Evolutionary conservation across 2,888 invertebrate species (phyloP).

Genomic region (Drosophila antonietae): DNA sequence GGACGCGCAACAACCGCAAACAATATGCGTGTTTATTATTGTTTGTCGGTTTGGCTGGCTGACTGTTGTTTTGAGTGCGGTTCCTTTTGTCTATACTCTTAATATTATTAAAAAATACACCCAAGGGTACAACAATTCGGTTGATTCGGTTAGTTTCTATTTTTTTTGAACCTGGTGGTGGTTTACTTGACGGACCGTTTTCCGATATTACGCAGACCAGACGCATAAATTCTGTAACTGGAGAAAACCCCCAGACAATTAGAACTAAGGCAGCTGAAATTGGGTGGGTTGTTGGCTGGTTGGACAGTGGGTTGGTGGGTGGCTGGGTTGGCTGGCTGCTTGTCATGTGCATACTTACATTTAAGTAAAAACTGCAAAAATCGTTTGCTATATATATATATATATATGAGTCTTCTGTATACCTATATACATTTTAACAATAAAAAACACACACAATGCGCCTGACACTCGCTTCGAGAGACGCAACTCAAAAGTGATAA

Average conservation of each 20-base stretch:
- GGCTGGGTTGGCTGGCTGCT: not conserved
- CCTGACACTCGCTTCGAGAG: conserved; percentile 41
- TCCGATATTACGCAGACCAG: conserved; percentile 38
- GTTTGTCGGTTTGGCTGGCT: conserved; percentile 35
- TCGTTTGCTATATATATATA: conserved; percentile 46
- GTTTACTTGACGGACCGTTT: conserved; percentile 44
- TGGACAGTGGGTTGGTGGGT: conserved; percentile 6
- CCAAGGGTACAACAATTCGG: conserved; percentile 75
- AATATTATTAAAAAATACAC: conserved; percentile 80
- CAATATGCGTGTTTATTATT: conserved; percentile 75
- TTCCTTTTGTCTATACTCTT: conserved; percentile 68
- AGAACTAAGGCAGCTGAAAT: conserved; percentile 48
- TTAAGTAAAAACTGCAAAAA: conserved; percentile 51
- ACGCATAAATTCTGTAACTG: conserved; percentile 50
- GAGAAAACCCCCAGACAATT: conserved; percentile 68
- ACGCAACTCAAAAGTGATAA: conserved; percentile 69
- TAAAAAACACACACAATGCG: conserved; percentile 60
- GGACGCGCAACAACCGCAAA: conserved; percentile 64
- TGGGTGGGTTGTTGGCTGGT: conserved; percentile 14
- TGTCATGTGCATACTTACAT: conserved; percentile 48
- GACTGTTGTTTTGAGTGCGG: conserved; percentile 56
- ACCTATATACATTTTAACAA: conserved; percentile 55
- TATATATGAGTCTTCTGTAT: conserved; percentile 26
- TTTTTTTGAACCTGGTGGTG: conserved; percentile 30
- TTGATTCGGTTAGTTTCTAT: conserved; percentile 60